These are phyloP conservation scores for Amblyteles armatorius DNA, from an alignment of 2,888 invertebrate genomes.

Conservation along the genomic window DNA sequence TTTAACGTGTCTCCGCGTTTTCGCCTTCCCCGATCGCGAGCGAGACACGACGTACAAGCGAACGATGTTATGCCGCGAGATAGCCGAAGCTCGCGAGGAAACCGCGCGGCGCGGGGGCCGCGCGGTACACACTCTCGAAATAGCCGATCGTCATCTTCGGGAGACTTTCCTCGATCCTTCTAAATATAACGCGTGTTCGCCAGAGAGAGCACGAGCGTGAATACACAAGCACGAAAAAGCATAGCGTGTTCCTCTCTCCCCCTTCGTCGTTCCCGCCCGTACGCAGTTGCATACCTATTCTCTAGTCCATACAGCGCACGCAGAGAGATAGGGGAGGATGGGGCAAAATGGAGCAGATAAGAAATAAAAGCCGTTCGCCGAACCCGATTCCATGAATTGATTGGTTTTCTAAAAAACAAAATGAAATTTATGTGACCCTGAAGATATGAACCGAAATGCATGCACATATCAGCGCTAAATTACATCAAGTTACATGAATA, in stretches of 20 bases:
- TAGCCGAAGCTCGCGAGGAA: conserved; percentile 56
- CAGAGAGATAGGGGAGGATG: not conserved
- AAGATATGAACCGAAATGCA: too few species aligned
- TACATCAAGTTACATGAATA: too few species aligned
- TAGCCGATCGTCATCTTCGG: conserved; percentile 76
- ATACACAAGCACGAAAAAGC: conserved; percentile 68
- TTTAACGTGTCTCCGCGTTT: conserved; percentile 35
- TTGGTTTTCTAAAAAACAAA: too few species aligned
- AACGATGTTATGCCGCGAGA: conserved; percentile 20
- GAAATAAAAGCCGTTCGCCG: too few species aligned
- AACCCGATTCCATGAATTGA: too few species aligned
- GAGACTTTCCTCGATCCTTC: conserved; percentile 73
- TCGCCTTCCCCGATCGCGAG: not conserved
- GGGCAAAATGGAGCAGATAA: too few species aligned
- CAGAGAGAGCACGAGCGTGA: conserved; percentile 41
- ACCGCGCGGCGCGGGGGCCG: conserved; percentile 38
- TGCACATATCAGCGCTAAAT: too few species aligned
- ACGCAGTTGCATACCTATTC: conserved; percentile 30
- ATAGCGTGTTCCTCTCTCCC: conserved; percentile 41
- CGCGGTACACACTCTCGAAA: conserved; percentile 72
- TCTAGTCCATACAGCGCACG: not conserved
- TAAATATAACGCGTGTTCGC: conserved; percentile 70
- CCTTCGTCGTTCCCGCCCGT: conserved; percentile 37
- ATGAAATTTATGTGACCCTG: too few species aligned
- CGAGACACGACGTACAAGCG: conserved; percentile 1